Conservation (phyloP, 2,888 invertebrate species). For the Cyrtodaria siliqua region DNA sequence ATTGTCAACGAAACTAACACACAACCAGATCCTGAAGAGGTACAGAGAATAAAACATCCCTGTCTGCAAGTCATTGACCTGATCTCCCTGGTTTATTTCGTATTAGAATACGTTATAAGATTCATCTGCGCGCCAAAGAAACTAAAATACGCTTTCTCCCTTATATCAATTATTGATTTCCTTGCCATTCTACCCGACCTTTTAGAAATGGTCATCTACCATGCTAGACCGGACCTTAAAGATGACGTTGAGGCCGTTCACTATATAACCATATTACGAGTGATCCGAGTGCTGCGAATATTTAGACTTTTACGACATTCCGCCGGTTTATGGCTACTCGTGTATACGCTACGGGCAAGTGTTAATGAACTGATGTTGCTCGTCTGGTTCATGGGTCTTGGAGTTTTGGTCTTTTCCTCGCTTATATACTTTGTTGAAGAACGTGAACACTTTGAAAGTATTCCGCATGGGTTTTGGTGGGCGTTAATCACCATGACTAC, state of each 20-base stretch:
- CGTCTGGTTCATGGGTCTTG: constrained; percentile 76
- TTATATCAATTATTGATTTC: constrained; percentile 53
- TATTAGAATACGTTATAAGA: constrained; percentile 47
- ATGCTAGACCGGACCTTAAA: constrained; percentile 32
- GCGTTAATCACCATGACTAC: constrained; percentile 83
- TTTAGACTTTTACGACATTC: constrained; percentile 76
- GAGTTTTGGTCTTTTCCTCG: constrained; percentile 78
- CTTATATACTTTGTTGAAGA: constrained; percentile 80
- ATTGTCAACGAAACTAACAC: background rate
- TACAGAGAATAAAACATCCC: constrained; percentile 31
- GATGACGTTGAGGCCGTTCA: constrained; percentile 37
- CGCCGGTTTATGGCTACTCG: constrained; percentile 78
- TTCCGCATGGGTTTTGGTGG: constrained; percentile 81
- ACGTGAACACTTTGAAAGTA: constrained; percentile 66
- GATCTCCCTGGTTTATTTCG: constrained; percentile 51
- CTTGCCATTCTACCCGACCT: constrained; percentile 73
- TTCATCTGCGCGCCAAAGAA: constrained; percentile 27
- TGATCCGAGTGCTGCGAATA: constrained; percentile 74
- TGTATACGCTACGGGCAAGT: constrained; percentile 79
- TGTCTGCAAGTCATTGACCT: constrained; percentile 44
- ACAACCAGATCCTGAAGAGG: background rate
- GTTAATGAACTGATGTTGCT: constrained; percentile 78
- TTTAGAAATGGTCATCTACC: constrained; percentile 67
- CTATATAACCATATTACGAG: constrained; percentile 68
- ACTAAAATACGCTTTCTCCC: constrained; percentile 31